phyloP scores from a whole-genome alignment of 2,113 vertebrate species.

The Osmerus mordax region DNA sequence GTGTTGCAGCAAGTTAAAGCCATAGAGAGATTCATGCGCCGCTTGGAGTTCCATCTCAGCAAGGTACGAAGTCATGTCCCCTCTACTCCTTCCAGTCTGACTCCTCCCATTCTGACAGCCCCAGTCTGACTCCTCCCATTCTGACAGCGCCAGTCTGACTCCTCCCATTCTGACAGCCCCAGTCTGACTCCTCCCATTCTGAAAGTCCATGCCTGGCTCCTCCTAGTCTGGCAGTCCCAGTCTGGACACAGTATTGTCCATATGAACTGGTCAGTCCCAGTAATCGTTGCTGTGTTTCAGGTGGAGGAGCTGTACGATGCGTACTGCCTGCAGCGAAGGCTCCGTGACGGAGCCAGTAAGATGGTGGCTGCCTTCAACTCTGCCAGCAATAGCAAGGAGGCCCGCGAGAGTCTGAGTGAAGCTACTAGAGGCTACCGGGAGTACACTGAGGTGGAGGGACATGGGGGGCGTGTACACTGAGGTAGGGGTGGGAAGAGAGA shows the following conservation, averaged over 20 bases:
- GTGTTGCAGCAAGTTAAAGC: conserved; percentile 68
- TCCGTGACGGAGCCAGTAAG: conserved; percentile 94
- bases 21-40: conserved; percentile 71
- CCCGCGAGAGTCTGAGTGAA: conserved; percentile 90
- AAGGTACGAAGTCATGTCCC: conserved; percentile 45
- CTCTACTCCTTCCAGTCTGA: too few relatives aligned
- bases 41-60: conserved; percentile 68
- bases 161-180: too few relatives aligned
- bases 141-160: too few relatives aligned
- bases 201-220: too few relatives aligned
- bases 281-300: conserved; percentile 57
- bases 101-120: too few relatives aligned
- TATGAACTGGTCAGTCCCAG: neutral
- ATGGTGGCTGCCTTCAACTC: conserved; percentile 95
- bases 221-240: neutral
- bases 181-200: too few relatives aligned
- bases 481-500: too few relatives aligned
- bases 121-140: too few relatives aligned
- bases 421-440: conserved; percentile 94
- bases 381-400: conserved; percentile 87
- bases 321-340: conserved; percentile 92
- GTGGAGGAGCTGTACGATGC: conserved; percentile 96
- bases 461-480: neutral
- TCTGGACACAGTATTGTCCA: neutral
- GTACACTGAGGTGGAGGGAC: conserved; percentile 87